Percentiles rank a stretch among this genome's conserved stretches.
Conservation (phyloP, 1,140 invertebrate species). For the Cepaea nemoralis region DNA sequence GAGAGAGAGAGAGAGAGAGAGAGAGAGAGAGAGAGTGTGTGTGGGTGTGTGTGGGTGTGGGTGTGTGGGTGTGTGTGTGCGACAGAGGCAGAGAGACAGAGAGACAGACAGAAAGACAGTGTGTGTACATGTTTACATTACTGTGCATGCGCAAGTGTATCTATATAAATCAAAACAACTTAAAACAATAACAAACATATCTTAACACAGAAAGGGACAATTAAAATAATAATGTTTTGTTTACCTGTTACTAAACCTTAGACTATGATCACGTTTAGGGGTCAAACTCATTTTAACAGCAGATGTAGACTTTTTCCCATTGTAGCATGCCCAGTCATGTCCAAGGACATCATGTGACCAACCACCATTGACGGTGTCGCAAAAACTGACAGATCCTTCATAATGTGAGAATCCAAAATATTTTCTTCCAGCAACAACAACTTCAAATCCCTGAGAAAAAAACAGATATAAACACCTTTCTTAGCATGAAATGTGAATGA, state of each 20-base stretch:
- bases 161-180: too few relatives aligned
- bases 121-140: too few relatives aligned
- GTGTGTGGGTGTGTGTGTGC: too few relatives aligned
- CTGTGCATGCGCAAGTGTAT: too few relatives aligned
- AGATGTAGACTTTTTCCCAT: conserved; percentile 52
- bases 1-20: too few relatives aligned
- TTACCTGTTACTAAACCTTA: conserved; percentile 9
- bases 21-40: too few relatives aligned
- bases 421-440: conserved; percentile 69
- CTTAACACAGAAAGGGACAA: too few relatives aligned
- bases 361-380: conserved; percentile 70
- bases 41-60: too few relatives aligned
- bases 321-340: conserved; percentile 72
- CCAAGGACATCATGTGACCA: conserved; percentile 73
- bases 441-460: conserved; percentile 68
- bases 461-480: not conserved
- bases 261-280: not conserved
- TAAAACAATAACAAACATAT: too few relatives aligned
- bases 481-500: not conserved
- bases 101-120: too few relatives aligned
- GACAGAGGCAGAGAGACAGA: too few relatives aligned
- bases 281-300: not conserved
- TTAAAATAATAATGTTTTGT: too few relatives aligned
- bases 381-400: conserved; percentile 64
- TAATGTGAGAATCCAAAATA: conserved; percentile 74